Conservation (phyloP, 2,888 invertebrate species). For the Caenorhabditis uteleia region DNA sequence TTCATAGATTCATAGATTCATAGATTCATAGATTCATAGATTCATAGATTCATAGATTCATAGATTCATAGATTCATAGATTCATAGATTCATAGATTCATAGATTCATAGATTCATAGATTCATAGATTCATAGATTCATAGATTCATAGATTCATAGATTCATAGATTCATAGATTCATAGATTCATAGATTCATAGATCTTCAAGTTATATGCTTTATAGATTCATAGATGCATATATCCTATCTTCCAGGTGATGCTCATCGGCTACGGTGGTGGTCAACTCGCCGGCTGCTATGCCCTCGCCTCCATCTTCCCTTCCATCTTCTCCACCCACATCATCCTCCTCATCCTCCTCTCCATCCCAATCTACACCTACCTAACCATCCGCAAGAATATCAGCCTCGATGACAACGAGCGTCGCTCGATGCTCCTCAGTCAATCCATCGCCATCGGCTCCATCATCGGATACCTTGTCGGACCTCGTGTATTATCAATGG, state of each 20-base stretch:
- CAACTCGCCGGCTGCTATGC: slow-evolving; percentile 48
- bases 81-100: no score
- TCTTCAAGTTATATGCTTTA: no score
- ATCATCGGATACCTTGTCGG: slow-evolving; percentile 49
- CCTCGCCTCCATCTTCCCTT: slow-evolving; percentile 32
- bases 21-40: no score
- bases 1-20: no score
- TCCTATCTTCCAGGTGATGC: slow-evolving; percentile 46
- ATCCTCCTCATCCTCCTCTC: slow-evolving; percentile 35
- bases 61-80: no score
- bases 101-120: no score
- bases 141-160: no score
- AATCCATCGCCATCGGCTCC: slow-evolving; percentile 37
- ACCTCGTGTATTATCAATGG: slow-evolving; percentile 34
- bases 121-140: no score
- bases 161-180: no score
- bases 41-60: no score
- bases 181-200: no score
- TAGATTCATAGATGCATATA: no score
- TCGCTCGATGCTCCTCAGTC: slow-evolving; percentile 46
- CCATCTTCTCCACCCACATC: slow-evolving; percentile 45
- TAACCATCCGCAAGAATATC: slow-evolving; percentile 45
- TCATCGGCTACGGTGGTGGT: slow-evolving; percentile 49
- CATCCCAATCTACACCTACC: slow-evolving; percentile 46
- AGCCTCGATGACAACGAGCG: slow-evolving; percentile 55